These are phyloP conservation scores for Grallaria varia DNA, from an alignment of 2,113 vertebrate species.

Conservation along the genomic window DNA sequence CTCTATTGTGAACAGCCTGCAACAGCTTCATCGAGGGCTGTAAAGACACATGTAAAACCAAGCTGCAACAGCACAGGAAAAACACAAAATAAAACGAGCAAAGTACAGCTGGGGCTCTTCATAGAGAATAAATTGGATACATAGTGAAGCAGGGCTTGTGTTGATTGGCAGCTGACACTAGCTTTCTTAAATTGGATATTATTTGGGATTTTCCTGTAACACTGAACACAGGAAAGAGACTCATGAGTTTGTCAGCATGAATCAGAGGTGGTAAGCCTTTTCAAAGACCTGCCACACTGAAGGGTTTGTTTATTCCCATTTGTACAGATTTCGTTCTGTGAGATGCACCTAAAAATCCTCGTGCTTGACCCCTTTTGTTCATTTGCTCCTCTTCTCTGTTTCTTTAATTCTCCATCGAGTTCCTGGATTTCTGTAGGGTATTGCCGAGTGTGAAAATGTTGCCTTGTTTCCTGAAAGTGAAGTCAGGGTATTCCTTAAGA, in stretches of 20 bases:
- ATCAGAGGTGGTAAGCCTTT: neutral
- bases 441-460: neutral
- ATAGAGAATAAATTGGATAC: neutral
- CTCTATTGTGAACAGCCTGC: neutral
- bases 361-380: neutral
- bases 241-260: fast-evolving
- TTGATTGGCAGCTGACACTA: slow-evolving; percentile 13
- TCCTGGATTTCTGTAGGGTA: neutral
- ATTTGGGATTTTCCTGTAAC: neutral
- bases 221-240: neutral
- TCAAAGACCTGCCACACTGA: neutral
- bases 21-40: neutral
- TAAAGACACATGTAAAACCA: neutral
- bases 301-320: neutral
- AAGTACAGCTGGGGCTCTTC: neutral
- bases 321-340: neutral
- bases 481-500: neutral
- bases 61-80: neutral
- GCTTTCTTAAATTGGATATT: neutral
- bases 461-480: neutral
- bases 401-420: neutral
- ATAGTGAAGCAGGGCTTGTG: neutral
- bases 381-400: neutral
- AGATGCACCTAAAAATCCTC: neutral
- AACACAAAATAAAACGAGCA: neutral